Conservation (phyloP, 2,888 invertebrate species). For the Ceriagrion tenellum region DNA sequence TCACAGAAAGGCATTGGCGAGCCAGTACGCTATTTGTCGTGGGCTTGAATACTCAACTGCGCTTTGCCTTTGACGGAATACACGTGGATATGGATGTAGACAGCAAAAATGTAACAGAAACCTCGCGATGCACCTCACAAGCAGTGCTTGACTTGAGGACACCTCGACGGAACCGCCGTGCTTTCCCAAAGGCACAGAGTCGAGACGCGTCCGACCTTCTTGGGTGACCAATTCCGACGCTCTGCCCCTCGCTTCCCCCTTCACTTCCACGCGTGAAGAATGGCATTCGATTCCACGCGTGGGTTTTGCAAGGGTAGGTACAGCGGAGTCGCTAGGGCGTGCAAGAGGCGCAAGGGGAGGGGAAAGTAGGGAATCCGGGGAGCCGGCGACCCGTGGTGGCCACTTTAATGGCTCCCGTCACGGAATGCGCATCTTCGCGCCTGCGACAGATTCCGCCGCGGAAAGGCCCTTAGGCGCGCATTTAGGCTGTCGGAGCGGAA, state of each 20-base stretch:
- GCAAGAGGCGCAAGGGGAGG: not conserved
- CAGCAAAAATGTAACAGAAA: too few species aligned
- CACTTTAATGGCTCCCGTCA: not conserved
- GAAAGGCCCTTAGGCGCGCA: not conserved
- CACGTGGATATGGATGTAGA: too few species aligned
- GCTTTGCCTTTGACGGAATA: too few species aligned
- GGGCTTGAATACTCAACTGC: too few species aligned
- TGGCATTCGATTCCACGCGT: slow-evolving; percentile 19
- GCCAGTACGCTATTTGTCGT: too few species aligned
- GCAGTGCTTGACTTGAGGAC: too few species aligned
- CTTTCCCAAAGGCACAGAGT: too few species aligned
- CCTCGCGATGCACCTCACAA: too few species aligned
- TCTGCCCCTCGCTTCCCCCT: too few species aligned
- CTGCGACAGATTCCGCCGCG: not conserved
- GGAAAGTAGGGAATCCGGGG: not conserved
- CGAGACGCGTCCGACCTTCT: not conserved
- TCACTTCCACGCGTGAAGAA: not conserved
- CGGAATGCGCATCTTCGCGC: slow-evolving; percentile 1
- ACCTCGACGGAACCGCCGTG: too few species aligned
- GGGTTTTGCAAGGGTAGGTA: not conserved
- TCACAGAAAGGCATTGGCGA: too few species aligned
- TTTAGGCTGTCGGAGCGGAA: too few species aligned
- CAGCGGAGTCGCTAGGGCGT: not conserved
- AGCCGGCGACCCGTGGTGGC: not conserved
- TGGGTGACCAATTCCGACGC: not conserved